Conservation (phyloP, 2,888 invertebrate species). For the Drosophila merina region DNA sequence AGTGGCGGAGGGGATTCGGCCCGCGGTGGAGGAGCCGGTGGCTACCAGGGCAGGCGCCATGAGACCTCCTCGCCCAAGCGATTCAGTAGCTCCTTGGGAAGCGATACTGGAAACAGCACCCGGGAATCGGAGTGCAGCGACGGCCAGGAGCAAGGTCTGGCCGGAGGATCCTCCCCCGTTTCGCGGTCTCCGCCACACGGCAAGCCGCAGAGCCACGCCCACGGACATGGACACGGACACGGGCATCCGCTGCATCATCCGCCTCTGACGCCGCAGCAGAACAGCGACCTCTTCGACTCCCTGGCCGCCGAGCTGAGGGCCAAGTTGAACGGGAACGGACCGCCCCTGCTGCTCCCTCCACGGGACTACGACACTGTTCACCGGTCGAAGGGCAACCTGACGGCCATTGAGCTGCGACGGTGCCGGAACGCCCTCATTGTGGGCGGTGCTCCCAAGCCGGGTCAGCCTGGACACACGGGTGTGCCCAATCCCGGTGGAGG, state of each 20-base stretch:
- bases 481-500: not conserved
- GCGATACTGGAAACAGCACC: constrained; percentile 89
- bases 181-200: constrained; percentile 79
- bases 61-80: constrained; percentile 83
- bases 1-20: constrained; percentile 35
- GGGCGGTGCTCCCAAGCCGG: constrained; percentile 76
- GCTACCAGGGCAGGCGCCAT: constrained; percentile 61
- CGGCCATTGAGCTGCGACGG: constrained; percentile 88
- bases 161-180: constrained; percentile 75
- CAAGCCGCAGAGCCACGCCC: constrained; percentile 6
- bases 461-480: constrained; percentile 43
- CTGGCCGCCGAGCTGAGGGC: constrained; percentile 95
- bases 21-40: constrained; percentile 1
- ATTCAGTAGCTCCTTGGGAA: constrained; percentile 90
- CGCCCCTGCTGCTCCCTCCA: constrained; percentile 94
- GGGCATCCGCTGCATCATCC: constrained; percentile 58
- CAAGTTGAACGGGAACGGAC: constrained; percentile 87
- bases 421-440: constrained; percentile 84
- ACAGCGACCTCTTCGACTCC: constrained; percentile 94
- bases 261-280: constrained; percentile 82
- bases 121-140: constrained; percentile 89
- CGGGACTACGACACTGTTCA: constrained; percentile 97
- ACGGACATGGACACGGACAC: constrained; percentile 8
- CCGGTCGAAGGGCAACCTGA: constrained; percentile 88
- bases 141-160: constrained; percentile 84